Conservation (phyloP, 2,888 invertebrate species). For the Rhaphigaster nebulosa region DNA sequence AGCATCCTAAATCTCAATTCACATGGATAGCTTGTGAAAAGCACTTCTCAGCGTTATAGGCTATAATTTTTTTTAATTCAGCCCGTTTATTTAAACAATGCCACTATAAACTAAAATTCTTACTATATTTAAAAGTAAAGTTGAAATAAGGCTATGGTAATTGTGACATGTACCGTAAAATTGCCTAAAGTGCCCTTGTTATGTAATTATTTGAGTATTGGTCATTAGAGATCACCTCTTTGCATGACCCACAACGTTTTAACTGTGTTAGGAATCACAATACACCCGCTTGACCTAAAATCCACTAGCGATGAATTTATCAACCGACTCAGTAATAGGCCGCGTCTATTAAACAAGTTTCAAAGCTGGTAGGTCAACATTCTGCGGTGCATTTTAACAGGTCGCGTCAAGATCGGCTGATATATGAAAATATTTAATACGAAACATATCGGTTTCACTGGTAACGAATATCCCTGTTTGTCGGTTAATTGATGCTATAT, state of each 20-base stretch:
- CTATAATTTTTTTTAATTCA: no score
- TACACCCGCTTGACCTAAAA: conserved; percentile 1
- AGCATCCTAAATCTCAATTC: no score
- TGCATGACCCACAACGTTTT: neutral
- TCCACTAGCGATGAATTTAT: neutral
- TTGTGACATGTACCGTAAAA: neutral
- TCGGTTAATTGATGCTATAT: neutral
- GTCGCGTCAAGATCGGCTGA: neutral
- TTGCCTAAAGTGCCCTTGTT: neutral
- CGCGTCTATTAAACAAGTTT: conserved; percentile 19
- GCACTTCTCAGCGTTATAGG: no score
- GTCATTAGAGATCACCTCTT: conserved; percentile 4
- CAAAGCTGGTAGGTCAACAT: neutral
- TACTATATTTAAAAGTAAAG: neutral
- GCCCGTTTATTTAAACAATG: no score
- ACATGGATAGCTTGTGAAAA: no score
- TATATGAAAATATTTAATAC: neutral
- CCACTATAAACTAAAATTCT: no score
- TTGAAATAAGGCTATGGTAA: neutral
- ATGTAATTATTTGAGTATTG: conserved; percentile 17
- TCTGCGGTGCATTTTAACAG: neutral
- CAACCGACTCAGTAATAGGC: neutral
- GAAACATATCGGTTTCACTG: neutral
- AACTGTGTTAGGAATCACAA: neutral
- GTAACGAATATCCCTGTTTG: neutral